Percentiles rank a stretch among this genome's conserved stretches.
Evolutionary conservation across 1,140 invertebrate species (phyloP).

Genomic region (Ganaspis sp.): DNA sequence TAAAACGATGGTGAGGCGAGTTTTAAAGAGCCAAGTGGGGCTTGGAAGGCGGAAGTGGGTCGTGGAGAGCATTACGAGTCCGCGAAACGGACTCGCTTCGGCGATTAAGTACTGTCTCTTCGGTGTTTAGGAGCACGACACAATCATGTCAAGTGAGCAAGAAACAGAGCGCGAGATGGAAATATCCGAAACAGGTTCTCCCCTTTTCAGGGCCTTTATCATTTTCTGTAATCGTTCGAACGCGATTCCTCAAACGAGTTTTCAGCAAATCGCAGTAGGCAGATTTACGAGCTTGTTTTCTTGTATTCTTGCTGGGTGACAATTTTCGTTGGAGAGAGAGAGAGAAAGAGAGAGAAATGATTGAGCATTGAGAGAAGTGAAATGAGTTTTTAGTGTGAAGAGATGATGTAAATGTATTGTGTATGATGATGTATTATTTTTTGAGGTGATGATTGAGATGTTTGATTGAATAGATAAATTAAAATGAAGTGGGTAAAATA

Average conservation of each 20-base stretch:
- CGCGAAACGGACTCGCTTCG: conserved; percentile 57
- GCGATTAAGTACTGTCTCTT: conserved; percentile 55
- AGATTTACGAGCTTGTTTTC: no score
- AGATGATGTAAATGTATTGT: no score
- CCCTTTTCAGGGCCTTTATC: conserved; percentile 35
- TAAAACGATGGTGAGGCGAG: conserved; percentile 41
- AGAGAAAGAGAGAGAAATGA: no score
- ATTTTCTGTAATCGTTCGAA: background rate
- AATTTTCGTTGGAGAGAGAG: no score
- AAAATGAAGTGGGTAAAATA: no score
- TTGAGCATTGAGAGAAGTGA: no score
- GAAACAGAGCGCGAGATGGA: conserved; percentile 62
- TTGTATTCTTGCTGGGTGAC: no score
- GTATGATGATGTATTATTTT: no score
- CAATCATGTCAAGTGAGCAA: conserved; percentile 51
- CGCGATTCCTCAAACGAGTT: background rate
- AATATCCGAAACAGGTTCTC: conserved; percentile 56
- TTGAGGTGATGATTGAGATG: no score
- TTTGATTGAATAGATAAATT: no score
- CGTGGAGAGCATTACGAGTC: conserved; percentile 50
- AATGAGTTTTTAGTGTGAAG: no score
- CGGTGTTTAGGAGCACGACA: conserved; percentile 51
- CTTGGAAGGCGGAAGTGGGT: conserved; percentile 59
- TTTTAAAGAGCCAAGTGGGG: conserved; percentile 45
- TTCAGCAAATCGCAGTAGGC: background rate